Conservation (phyloP, 2,113 vertebrate species). For the Melanerpes formicivorus region DNA sequence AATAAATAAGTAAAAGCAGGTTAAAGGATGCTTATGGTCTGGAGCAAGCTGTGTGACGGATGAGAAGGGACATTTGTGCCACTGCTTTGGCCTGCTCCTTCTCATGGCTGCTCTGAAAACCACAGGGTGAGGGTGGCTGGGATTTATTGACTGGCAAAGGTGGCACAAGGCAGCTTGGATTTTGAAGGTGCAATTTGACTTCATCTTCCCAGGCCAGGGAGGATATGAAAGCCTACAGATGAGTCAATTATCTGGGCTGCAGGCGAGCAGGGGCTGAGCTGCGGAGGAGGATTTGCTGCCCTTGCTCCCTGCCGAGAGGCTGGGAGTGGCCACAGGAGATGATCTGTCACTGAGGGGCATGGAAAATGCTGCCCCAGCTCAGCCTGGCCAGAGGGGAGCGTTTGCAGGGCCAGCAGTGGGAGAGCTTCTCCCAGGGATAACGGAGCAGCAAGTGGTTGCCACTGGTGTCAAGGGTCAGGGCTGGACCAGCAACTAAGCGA, state of each 20-base stretch:
- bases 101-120: not conserved
- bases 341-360: not conserved
- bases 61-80: not conserved
- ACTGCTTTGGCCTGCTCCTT: not conserved
- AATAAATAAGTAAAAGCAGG: constrained; percentile 9
- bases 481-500: no score
- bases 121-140: not conserved
- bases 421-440: not conserved
- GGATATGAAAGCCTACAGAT: not conserved
- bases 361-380: not conserved
- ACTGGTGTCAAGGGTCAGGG: no score
- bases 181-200: not conserved
- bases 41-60: not conserved
- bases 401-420: rapidly evolving
- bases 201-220: not conserved
- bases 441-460: not conserved
- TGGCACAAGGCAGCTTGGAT: not conserved
- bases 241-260: not conserved
- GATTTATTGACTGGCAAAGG: not conserved
- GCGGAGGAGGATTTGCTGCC: constrained; percentile 2
- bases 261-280: not conserved
- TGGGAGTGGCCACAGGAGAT: not conserved
- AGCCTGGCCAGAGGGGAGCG: not conserved
- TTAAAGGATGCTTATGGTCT: not conserved
- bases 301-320: not conserved